Evolutionary conservation across 92 coral and sea anemone genomes (phyloP).

Genomic region (Porites divaricata): DNA sequence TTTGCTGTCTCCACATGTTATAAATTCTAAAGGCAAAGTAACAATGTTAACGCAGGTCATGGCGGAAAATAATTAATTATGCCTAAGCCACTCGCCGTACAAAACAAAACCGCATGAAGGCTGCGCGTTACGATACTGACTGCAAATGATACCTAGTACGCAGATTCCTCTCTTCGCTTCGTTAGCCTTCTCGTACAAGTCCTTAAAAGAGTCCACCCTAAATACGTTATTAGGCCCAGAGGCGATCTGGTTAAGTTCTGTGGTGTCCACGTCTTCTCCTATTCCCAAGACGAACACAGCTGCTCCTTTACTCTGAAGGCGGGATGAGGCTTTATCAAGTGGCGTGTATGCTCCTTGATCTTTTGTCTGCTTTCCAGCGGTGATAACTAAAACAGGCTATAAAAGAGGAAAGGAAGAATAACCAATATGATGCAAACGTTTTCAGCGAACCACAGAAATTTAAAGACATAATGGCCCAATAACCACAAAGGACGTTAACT

Average conservation of each 20-base stretch:
- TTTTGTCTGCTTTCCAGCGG: conserved; percentile 50
- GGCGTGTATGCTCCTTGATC: conserved; percentile 39
- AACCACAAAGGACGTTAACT: too few species aligned
- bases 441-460: too few species aligned
- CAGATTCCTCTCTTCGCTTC: conserved; percentile 37
- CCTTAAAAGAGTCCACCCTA: conserved; percentile 38
- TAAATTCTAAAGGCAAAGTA: too few species aligned
- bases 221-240: conserved; percentile 41
- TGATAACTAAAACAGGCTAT: conserved; percentile 44
- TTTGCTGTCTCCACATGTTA: too few species aligned
- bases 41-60: too few species aligned
- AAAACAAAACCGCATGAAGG: too few species aligned
- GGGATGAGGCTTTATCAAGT: conserved; percentile 26
- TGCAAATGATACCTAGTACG: background rate
- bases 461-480: too few species aligned
- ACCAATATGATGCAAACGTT: too few species aligned
- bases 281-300: conserved; percentile 61
- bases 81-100: too few species aligned
- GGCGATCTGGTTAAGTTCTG: conserved; percentile 57
- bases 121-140: too few species aligned
- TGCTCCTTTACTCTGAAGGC: conserved; percentile 26
- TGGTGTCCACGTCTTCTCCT: conserved; percentile 37
- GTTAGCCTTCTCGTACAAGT: conserved; percentile 26
- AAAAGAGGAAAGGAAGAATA: background rate
- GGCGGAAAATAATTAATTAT: too few species aligned